These are phyloP conservation scores for Drosophila dives DNA, from an alignment of 2,888 invertebrate genomes.

Conservation along the genomic window DNA sequence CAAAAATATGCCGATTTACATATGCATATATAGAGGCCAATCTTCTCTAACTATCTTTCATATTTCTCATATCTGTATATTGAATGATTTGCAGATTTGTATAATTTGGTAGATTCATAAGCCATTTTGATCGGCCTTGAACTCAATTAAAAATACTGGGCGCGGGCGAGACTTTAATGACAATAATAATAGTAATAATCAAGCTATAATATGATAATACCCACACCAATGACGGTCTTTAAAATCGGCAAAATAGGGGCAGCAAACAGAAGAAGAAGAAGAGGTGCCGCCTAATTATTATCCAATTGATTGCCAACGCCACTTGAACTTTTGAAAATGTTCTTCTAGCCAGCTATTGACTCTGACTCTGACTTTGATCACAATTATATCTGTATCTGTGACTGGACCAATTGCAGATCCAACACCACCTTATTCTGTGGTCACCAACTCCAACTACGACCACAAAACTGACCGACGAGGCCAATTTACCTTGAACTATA, in stretches of 20 bases:
- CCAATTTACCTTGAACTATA: slow-evolving; percentile 77
- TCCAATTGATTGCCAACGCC: slow-evolving; percentile 16
- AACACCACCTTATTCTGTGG: slow-evolving; percentile 47
- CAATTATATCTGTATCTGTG: slow-evolving; percentile 4
- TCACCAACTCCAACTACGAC: slow-evolving; percentile 30
- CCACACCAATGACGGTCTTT: not conserved
- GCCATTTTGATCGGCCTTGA: slow-evolving; percentile 63
- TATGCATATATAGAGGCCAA: slow-evolving; percentile 30
- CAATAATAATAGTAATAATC: slow-evolving; percentile 31
- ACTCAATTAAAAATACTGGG: slow-evolving; percentile 59
- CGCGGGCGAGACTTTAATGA: slow-evolving; percentile 40
- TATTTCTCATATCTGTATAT: slow-evolving; percentile 8
- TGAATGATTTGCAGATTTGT: slow-evolving; percentile 13
- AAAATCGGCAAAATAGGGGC: not conserved
- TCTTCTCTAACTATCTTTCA: slow-evolving; percentile 7
- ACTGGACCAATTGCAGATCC: slow-evolving; percentile 13
- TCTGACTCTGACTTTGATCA: slow-evolving; percentile 13
- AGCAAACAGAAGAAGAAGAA: not conserved
- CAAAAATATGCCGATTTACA: slow-evolving; percentile 44
- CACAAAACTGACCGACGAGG: slow-evolving; percentile 7
- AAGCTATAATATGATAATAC: not conserved
- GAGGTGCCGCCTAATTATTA: slow-evolving; percentile 10
- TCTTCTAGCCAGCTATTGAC: slow-evolving; percentile 32
- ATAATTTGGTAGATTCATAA: slow-evolving; percentile 34
- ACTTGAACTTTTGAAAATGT: slow-evolving; percentile 47